These are phyloP conservation scores for Chrysolina haemoptera DNA, from an alignment of 2,888 invertebrate genomes.

Conservation along the genomic window DNA sequence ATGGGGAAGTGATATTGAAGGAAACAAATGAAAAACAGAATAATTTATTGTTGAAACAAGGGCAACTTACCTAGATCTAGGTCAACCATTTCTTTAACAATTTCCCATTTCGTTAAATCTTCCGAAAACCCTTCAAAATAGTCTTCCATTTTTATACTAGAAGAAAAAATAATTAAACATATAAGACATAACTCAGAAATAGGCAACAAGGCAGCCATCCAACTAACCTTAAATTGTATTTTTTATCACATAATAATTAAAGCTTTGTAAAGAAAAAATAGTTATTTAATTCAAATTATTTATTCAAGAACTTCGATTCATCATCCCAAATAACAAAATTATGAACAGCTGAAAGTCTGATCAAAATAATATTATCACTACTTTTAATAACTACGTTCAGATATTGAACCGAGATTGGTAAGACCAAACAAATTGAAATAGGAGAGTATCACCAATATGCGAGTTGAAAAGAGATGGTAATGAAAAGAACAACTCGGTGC, in stretches of 20 bases:
- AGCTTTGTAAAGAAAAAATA: conserved; percentile 13
- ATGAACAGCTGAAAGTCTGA: conserved; percentile 16
- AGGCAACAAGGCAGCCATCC: conserved; percentile 34
- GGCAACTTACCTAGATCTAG: conserved; percentile 47
- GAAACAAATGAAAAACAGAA: conserved; percentile 1
- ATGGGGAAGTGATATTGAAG: neutral
- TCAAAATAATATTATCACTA: conserved; percentile 32
- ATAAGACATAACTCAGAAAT: conserved; percentile 30
- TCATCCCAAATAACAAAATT: conserved; percentile 1
- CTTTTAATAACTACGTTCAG: conserved; percentile 29
- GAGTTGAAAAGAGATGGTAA: neutral
- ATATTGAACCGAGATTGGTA: conserved; percentile 29
- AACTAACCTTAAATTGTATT: conserved; percentile 34
- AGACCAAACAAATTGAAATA: conserved; percentile 16
- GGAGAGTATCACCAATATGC: neutral
- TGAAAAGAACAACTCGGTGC: conserved; percentile 13
- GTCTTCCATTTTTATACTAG: conserved; percentile 46
- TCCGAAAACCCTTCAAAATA: conserved; percentile 50
- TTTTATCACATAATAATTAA: conserved; percentile 32
- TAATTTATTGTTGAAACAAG: neutral
- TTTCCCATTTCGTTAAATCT: conserved; percentile 53
- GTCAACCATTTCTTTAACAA: conserved; percentile 47
- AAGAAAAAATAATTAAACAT: conserved; percentile 40
- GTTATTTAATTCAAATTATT: conserved; percentile 5
- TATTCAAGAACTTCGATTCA: conserved; percentile 18